These are phyloP conservation scores for Heliconius melpomene DNA, from an alignment of 1,140 invertebrate species.

Conservation along the genomic window DNA sequence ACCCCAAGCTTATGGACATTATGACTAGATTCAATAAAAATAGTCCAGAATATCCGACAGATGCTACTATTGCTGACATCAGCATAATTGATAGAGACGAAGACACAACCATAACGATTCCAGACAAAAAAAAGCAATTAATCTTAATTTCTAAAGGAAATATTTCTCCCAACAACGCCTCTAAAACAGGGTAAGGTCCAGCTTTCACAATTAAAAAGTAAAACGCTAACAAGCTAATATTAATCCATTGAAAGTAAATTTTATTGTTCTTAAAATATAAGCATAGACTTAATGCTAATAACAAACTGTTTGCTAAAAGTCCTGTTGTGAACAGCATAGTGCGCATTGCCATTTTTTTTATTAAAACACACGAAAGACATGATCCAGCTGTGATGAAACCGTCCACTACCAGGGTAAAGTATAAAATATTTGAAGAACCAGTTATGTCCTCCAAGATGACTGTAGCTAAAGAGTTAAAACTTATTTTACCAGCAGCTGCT, in stretches of 20 bases:
- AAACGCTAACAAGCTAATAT: constrained; percentile 27
- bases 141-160: constrained; percentile 44
- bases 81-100: constrained; percentile 38
- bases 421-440: constrained; percentile 12
- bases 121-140: constrained; percentile 37
- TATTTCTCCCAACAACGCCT: constrained; percentile 40
- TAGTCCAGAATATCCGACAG: constrained; percentile 37
- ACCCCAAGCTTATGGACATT: constrained; percentile 26
- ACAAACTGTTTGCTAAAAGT: constrained; percentile 22
- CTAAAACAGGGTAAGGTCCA: constrained; percentile 41
- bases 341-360: constrained; percentile 25
- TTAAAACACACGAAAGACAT: constrained; percentile 20
- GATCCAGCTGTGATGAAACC: constrained; percentile 16
- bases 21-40: constrained; percentile 38
- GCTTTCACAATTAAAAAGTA: constrained; percentile 36
- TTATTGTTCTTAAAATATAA: constrained; percentile 35
- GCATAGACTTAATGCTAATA: constrained; percentile 35
- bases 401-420: constrained; percentile 33
- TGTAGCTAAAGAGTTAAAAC: constrained; percentile 15
- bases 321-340: constrained; percentile 24
- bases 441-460: constrained; percentile 16
- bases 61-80: constrained; percentile 29
- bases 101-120: constrained; percentile 21
- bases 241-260: constrained; percentile 34
- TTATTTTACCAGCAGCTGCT: constrained; percentile 4